Evolutionary conservation across 1,140 invertebrate genomes (phyloP).

Genomic region (Magallana angulata): DNA sequence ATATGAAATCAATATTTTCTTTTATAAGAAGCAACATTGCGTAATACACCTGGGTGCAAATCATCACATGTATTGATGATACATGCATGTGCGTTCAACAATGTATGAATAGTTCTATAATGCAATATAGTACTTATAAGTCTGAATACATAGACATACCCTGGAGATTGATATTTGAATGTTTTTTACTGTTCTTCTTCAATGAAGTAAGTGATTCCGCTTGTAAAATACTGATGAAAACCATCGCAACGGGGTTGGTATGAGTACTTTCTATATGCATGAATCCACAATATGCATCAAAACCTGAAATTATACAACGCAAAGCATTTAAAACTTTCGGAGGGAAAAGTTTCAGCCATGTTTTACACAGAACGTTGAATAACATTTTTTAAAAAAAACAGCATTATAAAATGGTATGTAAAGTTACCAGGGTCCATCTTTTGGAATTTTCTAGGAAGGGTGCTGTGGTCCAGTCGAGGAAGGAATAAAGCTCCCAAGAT

Average conservation of each 20-base stretch:
- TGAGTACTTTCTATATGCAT: constrained; percentile 51
- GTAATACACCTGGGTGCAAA: not conserved
- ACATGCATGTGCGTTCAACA: not conserved
- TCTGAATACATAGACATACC: not conserved
- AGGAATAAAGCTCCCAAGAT: constrained; percentile 63
- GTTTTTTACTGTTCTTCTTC: not conserved
- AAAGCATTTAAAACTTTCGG: too few relatives aligned
- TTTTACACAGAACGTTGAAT: too few relatives aligned
- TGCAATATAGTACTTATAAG: not conserved
- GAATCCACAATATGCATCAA: constrained; percentile 52
- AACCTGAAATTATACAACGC: constrained; percentile 14
- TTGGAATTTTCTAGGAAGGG: constrained; percentile 64
- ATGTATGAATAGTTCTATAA: not conserved
- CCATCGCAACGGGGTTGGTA: constrained; percentile 44
- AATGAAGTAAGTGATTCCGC: constrained; percentile 29
- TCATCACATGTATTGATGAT: not conserved
- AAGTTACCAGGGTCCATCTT: constrained; percentile 67
- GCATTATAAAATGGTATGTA: not conserved
- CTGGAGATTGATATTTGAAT: not conserved
- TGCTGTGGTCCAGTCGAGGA: constrained; percentile 65
- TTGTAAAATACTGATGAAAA: constrained; percentile 47
- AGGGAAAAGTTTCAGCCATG: too few relatives aligned
- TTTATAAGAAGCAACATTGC: too few relatives aligned
- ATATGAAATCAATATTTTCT: too few relatives aligned
- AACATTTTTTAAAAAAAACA: not conserved